phyloP scores from a whole-genome alignment of 2,797 vertebrate species.

The Pangasius sanitwongsei region DNA sequence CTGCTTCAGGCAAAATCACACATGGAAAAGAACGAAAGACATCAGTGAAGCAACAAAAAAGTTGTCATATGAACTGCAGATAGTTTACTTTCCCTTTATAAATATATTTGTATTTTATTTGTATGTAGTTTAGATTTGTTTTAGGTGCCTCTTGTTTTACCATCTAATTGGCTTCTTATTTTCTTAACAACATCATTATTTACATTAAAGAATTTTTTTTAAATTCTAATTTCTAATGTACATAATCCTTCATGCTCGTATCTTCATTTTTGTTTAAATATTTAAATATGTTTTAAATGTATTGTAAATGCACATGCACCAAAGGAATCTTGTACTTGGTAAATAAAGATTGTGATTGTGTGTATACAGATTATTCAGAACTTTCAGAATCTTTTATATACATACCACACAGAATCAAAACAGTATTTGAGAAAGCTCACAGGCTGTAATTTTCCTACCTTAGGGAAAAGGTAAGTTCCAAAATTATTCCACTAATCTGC shows the following conservation, averaged over 20 bases:
- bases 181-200: neutral
- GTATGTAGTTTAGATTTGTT: neutral
- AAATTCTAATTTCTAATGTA: neutral
- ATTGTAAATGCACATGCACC: neutral
- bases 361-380: neutral
- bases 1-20: constrained; percentile 19
- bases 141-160: neutral
- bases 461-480: no score
- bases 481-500: neutral
- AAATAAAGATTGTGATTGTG: neutral
- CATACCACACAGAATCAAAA: neutral
- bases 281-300: neutral
- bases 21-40: constrained; percentile 5
- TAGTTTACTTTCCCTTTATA: constrained; percentile 3
- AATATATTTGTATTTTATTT: no score
- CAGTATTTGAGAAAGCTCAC: neutral
- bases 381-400: neutral
- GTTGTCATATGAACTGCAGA: neutral
- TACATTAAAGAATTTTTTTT: neutral
- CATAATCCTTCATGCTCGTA: neutral
- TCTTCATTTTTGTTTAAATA: neutral
- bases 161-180: neutral
- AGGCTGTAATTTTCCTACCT: neutral
- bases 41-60: neutral
- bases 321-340: neutral